Evolutionary conservation across 2,797 vertebrate species (phyloP), one percentile per base, ranked within the genome.

Genomic region (Neomorphus geoffroyi): DNA sequence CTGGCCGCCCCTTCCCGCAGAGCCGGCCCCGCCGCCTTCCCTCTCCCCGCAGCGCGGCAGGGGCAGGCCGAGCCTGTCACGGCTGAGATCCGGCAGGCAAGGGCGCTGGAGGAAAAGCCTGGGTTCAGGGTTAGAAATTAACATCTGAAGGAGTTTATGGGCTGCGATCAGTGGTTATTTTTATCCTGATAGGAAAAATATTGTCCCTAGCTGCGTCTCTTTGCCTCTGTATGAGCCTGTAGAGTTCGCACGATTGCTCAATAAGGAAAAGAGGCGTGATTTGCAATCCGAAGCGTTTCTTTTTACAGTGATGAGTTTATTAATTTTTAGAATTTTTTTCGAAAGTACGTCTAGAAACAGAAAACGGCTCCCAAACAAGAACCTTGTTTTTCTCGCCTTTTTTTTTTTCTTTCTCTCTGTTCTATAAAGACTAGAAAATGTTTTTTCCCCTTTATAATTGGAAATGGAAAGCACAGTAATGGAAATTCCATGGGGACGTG

Each of bases 361-460:
- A 43, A 74, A 82, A 60, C 27, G 2, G 61, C 18, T 43, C 24
- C 13, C 19, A 13, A 83, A 54, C 17, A 64, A 22, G 3, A 14
- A 23, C 18, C 30, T 66, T 41, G 8, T 1, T 7, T 45, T 35
- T 45, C 32, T 77, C 7, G 1, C 6, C 7, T 10, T 2, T 19
- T 24, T 11, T 7, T 5, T 4, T 0, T 32, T 28, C 8, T 7
- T 4, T 3, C 8, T 3, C 7, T 51, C 27, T 51, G 4, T 58
- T 80, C 16, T 37, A 4, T 13, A 57, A 60, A 79, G 41, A 53
- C 8, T 28, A 80, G 60, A n/a, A 75, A 62, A n/a, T 37, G 13
- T 19, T 66, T 45, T 51, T 58, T 7, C 17, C 10, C 27, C 13
- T 77, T 91, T 71, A 37, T 78, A 86, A 82, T 7, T 74, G 13